Evolutionary conservation across 2,797 vertebrate species (phyloP), one percentile per base, ranked within the genome.

Genomic region (Enteromius anoplus): DNA sequence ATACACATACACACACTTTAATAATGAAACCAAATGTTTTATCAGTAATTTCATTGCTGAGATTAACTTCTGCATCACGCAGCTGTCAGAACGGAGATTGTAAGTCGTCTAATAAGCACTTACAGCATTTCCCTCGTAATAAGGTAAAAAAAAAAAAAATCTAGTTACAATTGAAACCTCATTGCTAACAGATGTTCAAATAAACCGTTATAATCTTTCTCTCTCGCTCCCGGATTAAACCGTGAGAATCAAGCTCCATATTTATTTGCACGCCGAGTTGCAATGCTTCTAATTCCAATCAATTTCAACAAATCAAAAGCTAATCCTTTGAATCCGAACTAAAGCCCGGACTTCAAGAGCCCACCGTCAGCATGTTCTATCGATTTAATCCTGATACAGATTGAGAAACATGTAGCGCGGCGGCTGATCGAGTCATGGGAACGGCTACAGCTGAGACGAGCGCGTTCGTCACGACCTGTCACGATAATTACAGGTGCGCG

Each of bases 241-340:
- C 58, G 65, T 76, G 82, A 73, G 77, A 77, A 80, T 81, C 51
- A 80, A 84, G 78, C 81, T 77, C 53, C 49, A 23, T 34, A 60
- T 82, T 85, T 81, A 78, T 71, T 72, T 77, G 66, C 76, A 68
- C 82, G 83, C 90, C 62, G 84, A 91, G 86, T 91, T 88, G 87
- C 87, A 90, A 87, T 79, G 83, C 79, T 89, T 90, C 87, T 82
- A 87, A 89, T 90, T 86, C 88, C 89, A 90, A 92, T 91, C 90
- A 92, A 89, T 92, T 91, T 69, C 42, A 86, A 88, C 84, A 89
- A 91, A 92, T 88, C 83, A 86, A 85, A 90, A 89, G 82, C 78
- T 90, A 90, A 92, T 93, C 78, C 82, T 84, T 77, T 73, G 81
- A 87, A 90, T 88, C 85, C 81, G 45, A 89, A 85, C 81, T 68